Conservation (phyloP, 2,113 vertebrate species). For the Oreotragus oreotragus region DNA sequence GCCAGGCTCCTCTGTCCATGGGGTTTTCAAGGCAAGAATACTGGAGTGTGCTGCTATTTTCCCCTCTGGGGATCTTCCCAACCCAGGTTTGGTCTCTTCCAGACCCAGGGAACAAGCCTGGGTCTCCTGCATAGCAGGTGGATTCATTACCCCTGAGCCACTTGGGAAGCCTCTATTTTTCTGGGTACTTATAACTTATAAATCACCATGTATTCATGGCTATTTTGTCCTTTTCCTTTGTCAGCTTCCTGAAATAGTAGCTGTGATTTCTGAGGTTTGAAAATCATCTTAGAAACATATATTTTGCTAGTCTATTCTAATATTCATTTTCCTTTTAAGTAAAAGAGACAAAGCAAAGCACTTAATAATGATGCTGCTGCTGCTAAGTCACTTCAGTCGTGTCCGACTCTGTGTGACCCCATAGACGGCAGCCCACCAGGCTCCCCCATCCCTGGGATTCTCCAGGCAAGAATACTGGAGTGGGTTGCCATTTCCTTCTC, state of each 20-base stretch:
- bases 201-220: neutral
- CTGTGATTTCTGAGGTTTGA: neutral
- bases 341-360: neutral
- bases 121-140: neutral
- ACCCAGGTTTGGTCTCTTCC: neutral
- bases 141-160: neutral
- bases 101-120: neutral
- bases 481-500: no score
- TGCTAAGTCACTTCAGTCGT: no score
- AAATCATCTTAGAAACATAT: neutral
- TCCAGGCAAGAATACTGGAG: no score
- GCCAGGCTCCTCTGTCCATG: neutral
- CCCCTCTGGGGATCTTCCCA: neutral
- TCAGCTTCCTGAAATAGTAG: neutral
- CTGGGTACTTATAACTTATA: neutral
- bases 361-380: neutral
- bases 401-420: no score
- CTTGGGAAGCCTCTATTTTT: neutral
- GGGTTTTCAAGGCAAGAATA: neutral
- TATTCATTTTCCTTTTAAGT: slow-evolving; percentile 7
- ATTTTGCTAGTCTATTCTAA: neutral
- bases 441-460: no score
- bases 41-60: neutral
- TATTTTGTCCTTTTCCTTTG: neutral
- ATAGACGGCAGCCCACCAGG: no score